These are phyloP conservation scores for Octonoba sinensis DNA, from an alignment of 2,888 invertebrate genomes.

Conservation along the genomic window DNA sequence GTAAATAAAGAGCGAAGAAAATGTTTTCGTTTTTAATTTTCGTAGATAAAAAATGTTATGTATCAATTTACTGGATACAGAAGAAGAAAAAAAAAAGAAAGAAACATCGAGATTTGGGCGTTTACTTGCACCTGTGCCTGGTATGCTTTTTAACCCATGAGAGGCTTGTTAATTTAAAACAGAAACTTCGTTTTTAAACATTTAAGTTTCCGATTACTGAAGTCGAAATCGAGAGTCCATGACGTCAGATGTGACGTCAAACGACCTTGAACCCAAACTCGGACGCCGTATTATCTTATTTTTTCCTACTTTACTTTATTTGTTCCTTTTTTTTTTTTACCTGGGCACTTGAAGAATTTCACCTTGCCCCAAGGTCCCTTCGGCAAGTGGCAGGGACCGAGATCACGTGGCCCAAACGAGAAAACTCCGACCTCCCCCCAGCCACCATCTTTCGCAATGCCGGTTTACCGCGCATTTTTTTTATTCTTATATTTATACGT, in stretches of 20 bases:
- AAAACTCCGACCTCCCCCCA: constrained; percentile 13
- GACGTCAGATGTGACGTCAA: constrained; percentile 45
- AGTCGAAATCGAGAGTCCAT: constrained; percentile 55
- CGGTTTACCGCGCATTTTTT: constrained; percentile 35
- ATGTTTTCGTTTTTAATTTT: too few relatives aligned
- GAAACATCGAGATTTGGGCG: too few relatives aligned
- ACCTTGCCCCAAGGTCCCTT: constrained; percentile 55
- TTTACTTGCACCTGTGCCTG: too few relatives aligned
- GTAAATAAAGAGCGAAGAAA: too few relatives aligned
- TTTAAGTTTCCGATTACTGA: background rate
- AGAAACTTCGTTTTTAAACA: too few relatives aligned
- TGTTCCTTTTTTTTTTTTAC: constrained; percentile 35
- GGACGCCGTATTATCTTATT: constrained; percentile 51
- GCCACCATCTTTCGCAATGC: constrained; percentile 12
- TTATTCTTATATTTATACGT: constrained; percentile 2
- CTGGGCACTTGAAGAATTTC: constrained; percentile 52
- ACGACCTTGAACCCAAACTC: constrained; percentile 61
- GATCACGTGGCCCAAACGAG: constrained; percentile 41
- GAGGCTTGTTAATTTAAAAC: too few relatives aligned
- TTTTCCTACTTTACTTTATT: constrained; percentile 33
- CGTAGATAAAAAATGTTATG: too few relatives aligned
- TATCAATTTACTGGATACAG: too few relatives aligned
- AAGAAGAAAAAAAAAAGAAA: too few relatives aligned
- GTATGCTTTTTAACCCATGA: too few relatives aligned
- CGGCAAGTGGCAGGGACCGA: constrained; percentile 49